Percentiles rank a stretch among this genome's conserved stretches.
Evolutionary conservation across 1,140 invertebrate genomes (phyloP).

Genomic region (Drosophila seguyi): DNA sequence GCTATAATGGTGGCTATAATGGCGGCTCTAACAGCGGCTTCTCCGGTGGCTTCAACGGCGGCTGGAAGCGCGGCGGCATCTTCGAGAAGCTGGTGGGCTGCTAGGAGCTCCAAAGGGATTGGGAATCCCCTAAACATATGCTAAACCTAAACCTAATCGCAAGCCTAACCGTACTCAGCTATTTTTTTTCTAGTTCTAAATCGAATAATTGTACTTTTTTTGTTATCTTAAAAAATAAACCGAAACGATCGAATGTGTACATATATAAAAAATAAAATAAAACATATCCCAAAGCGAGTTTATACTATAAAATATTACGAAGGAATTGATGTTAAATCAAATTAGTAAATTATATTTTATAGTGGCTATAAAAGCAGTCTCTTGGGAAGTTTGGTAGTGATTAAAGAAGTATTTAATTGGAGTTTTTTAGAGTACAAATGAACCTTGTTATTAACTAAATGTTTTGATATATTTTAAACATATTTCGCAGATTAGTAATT

Average conservation of each 20-base stretch:
- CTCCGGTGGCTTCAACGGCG: constrained; percentile 36
- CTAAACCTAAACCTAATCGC: constrained; percentile 28
- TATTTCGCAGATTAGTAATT: too few species aligned
- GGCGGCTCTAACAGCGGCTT: background rate
- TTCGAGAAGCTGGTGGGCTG: constrained; percentile 77
- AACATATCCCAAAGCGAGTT: constrained; percentile 22
- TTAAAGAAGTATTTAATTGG: too few species aligned
- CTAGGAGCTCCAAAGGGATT: constrained; percentile 35
- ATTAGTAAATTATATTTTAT: background rate
- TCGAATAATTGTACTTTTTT: constrained; percentile 43
- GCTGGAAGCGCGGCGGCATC: constrained; percentile 78
- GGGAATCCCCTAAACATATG: background rate
- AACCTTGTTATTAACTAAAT: too few species aligned
- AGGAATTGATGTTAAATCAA: background rate
- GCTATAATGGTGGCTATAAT: constrained; percentile 46
- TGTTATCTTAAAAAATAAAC: constrained; percentile 21
- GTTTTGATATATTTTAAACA: too few species aligned
- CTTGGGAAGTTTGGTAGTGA: too few species aligned
- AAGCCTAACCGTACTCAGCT: constrained; percentile 41
- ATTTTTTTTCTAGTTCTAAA: constrained; percentile 70
- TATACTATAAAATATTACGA: background rate
- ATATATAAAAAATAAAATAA: constrained; percentile 42
- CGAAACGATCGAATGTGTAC: constrained; percentile 39
- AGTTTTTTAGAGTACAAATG: too few species aligned
- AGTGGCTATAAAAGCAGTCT: too few species aligned